phyloP scores from a whole-genome alignment of 2,113 vertebrate genomes.

The Peromyscus californicus region DNA sequence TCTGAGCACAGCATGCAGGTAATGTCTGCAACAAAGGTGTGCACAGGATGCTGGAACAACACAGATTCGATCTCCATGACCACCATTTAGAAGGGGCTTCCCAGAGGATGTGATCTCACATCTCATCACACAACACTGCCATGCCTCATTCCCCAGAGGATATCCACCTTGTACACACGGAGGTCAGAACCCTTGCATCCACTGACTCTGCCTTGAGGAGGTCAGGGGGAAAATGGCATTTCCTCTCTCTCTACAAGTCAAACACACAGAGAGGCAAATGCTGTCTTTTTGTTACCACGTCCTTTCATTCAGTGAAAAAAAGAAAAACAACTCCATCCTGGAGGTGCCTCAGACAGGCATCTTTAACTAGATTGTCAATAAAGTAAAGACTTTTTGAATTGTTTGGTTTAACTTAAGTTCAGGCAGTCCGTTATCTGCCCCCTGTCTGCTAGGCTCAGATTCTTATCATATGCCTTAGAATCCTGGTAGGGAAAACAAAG shows the following conservation, averaged over 20 bases:
- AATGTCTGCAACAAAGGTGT: background rate
- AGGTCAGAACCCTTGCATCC: background rate
- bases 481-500: constrained; percentile 21
- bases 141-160: background rate
- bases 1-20: no score
- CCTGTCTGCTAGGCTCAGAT: constrained; percentile 68
- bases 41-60: fast-evolving
- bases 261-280: background rate
- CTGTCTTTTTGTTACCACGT: background rate
- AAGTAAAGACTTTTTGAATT: constrained; percentile 66
- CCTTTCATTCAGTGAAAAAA: constrained; percentile 10
- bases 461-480: constrained; percentile 32
- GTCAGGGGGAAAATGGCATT: background rate
- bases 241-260: background rate
- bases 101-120: background rate
- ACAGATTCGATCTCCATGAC: background rate
- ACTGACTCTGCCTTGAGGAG: background rate
- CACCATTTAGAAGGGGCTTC: background rate
- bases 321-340: background rate
- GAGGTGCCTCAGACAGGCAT: background rate
- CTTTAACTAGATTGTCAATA: constrained; percentile 53
- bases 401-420: constrained; percentile 80
- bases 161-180: background rate
- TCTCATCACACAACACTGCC: background rate
- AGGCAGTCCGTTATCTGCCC: constrained; percentile 78